phyloP scores from a whole-genome alignment of 2,888 invertebrate species.

The Diplazon laetatorius region DNA sequence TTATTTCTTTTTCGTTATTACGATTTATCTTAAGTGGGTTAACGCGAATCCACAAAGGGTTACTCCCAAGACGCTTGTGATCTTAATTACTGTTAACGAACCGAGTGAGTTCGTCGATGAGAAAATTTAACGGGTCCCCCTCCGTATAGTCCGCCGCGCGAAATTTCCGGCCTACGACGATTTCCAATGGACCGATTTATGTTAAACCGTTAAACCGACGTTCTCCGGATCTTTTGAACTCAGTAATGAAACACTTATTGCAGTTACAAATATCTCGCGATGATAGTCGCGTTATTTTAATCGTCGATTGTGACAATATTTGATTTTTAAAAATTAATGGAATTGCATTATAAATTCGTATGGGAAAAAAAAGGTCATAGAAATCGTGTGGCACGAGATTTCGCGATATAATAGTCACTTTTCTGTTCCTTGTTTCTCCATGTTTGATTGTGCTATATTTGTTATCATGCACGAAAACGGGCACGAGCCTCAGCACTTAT shows the following conservation, averaged over 20 bases:
- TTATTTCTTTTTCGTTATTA: too few species aligned
- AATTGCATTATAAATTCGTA: neutral
- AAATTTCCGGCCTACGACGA: constrained; percentile 79
- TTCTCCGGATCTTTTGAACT: constrained; percentile 78
- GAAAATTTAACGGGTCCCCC: constrained; percentile 74
- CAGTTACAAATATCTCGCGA: constrained; percentile 76
- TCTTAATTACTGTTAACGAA: constrained; percentile 72
- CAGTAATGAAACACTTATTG: constrained; percentile 79
- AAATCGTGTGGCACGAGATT: constrained; percentile 80
- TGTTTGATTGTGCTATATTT: constrained; percentile 64
- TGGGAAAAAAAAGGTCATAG: constrained; percentile 70
- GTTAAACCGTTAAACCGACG: constrained; percentile 46
- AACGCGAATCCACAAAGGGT: constrained; percentile 61
- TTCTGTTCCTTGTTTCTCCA: constrained; percentile 80
- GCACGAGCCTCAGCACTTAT: constrained; percentile 61
- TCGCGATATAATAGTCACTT: constrained; percentile 81
- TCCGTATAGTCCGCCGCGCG: constrained; percentile 70
- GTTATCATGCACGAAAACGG: constrained; percentile 66
- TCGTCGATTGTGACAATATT: constrained; percentile 26
- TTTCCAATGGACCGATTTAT: constrained; percentile 13
- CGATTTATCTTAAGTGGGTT: constrained; percentile 77
- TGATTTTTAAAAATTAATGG: neutral
- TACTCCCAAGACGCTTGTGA: constrained; percentile 80
- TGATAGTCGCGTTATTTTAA: constrained; percentile 61
- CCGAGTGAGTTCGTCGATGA: constrained; percentile 76